Evolutionary conservation across 2,113 vertebrate species (phyloP).

Genomic region (Galbula dea): DNA sequence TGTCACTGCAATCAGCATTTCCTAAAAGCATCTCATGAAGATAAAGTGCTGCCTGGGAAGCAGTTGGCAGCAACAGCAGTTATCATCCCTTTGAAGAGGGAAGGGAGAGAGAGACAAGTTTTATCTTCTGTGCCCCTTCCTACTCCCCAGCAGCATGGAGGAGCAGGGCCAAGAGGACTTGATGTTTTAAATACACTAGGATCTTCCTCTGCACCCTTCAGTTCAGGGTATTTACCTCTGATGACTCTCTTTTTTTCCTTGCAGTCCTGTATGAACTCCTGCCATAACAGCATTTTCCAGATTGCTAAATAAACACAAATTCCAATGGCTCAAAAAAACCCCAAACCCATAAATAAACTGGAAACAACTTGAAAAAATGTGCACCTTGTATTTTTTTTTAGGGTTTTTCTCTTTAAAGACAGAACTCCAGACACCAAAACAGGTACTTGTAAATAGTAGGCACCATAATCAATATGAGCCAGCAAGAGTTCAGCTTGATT

Average conservation of each 20-base stretch:
- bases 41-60: not conserved
- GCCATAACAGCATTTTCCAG: not conserved
- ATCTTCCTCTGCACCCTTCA: not conserved
- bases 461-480: slow-evolving; percentile 78
- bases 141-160: not conserved
- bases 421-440: slow-evolving; percentile 72
- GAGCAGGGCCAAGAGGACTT: not conserved
- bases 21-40: no score
- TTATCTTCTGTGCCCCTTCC: not conserved
- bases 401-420: slow-evolving; percentile 54
- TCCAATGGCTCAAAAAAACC: not conserved
- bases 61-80: not conserved
- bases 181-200: not conserved
- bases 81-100: not conserved
- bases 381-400: slow-evolving; percentile 76
- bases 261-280: not conserved
- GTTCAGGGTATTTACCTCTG: not conserved
- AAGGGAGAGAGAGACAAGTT: not conserved
- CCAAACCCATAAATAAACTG: slow-evolving; percentile 23
- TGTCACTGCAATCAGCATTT: not conserved
- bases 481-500: slow-evolving; percentile 81
- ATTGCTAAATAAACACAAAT: not conserved
- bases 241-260: not conserved
- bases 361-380: slow-evolving; percentile 69
- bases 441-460: slow-evolving; percentile 69